Evolutionary conservation across 2,888 invertebrate species (phyloP).

Genomic region (Xestoiulus laeticollis): DNA sequence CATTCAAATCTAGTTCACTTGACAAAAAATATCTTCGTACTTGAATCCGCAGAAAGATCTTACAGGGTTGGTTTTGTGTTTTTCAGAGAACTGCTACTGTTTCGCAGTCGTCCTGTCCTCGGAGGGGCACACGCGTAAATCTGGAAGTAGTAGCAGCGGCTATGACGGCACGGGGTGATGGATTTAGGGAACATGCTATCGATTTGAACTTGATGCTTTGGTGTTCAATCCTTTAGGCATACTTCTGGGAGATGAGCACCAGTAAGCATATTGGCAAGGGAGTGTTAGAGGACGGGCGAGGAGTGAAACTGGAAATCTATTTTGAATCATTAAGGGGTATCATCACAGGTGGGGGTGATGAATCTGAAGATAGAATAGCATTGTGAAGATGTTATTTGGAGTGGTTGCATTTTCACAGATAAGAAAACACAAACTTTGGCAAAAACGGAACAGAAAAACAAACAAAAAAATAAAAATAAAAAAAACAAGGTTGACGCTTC

Average conservation of each 20-base stretch:
- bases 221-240: background rate
- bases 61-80: background rate
- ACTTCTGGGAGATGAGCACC: background rate
- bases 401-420: background rate
- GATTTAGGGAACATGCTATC: background rate
- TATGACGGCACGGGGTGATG: background rate
- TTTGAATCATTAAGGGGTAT: background rate
- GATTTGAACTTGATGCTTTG: slow-evolving; percentile 9
- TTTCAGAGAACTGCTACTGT: background rate
- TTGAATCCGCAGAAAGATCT: background rate
- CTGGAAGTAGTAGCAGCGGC: background rate
- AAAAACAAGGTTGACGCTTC: slow-evolving; percentile 38
- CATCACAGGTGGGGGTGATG: slow-evolving; percentile 7
- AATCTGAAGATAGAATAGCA: background rate
- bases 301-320: background rate
- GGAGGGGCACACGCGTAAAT: background rate
- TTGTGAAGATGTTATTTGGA: slow-evolving; percentile 4
- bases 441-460: background rate
- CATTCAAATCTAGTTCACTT: slow-evolving; percentile 1
- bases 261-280: background rate
- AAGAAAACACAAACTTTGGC: slow-evolving; percentile 38
- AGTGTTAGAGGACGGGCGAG: background rate
- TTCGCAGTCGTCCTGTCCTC: background rate
- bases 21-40: background rate
- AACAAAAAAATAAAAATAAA: background rate